phyloP scores from a whole-genome alignment of 1,140 invertebrate genomes.

The Papilio dardanus region DNA sequence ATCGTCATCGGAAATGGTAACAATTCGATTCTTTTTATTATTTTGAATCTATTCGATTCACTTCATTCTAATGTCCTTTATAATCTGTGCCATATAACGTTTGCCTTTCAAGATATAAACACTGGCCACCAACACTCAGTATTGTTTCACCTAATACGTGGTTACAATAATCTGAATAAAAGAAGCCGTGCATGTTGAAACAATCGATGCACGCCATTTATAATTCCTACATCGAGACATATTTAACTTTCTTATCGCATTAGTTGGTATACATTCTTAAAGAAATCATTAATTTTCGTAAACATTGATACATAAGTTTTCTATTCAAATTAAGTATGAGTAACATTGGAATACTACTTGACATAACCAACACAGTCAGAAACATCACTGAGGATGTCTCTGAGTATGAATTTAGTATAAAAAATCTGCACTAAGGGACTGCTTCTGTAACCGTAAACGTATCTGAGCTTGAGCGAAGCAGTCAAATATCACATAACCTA shows the following conservation, averaged over 20 bases:
- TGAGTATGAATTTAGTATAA: too few relatives aligned
- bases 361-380: too few relatives aligned
- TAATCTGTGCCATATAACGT: not conserved
- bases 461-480: not conserved
- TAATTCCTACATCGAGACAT: conserved; percentile 4
- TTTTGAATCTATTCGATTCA: not conserved
- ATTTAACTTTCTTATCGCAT: conserved; percentile 13
- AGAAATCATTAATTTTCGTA: too few relatives aligned
- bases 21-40: not conserved
- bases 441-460: too few relatives aligned
- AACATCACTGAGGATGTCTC: too few relatives aligned
- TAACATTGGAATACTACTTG: too few relatives aligned
- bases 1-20: conserved; percentile 31
- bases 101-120: not conserved
- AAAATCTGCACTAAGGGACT: too few relatives aligned
- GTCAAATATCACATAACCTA: conserved; percentile 7
- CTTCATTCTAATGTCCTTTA: not conserved
- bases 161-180: conserved; percentile 6
- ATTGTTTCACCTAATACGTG: not conserved
- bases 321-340: too few relatives aligned
- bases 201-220: conserved; percentile 4
- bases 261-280: not conserved
- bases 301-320: too few relatives aligned
- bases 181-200: not conserved
- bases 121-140: not conserved